Evolutionary conservation across 2,888 invertebrate genomes (phyloP), one percentile per base, ranked within the genome.

Genomic region (Andricus quercusramuli): DNA sequence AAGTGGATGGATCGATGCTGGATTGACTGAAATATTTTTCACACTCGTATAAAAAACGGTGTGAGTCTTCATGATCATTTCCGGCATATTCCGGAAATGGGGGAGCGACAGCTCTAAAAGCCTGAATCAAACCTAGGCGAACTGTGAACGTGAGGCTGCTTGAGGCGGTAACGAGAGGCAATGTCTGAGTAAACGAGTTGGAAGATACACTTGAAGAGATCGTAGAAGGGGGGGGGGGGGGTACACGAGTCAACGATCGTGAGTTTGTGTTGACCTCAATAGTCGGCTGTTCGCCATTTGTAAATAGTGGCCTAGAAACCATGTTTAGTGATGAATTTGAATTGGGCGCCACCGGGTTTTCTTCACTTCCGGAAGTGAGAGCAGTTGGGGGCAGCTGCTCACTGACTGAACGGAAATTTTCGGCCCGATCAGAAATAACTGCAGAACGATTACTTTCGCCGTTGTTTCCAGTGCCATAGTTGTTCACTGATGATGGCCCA

Each of bases 61-160:
- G n/a, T 5, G 80, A 80, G 29, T 82, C 47, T 67, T 80, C 80
- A 29, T 80, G 59, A 25, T 82, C 82, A 29, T 29, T 29, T 29
- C 29, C 29, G 41, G 41, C 41, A 11, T 11, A 56, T 13, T 1
- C 80, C 79, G n/a, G 65, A 65, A 32, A 76, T 77, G 79, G 56
- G 11, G 29, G 25, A 22, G 64, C 5, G 13, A 3, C 1, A 25
- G 64, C 1, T 56, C 8, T n/a, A 1, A 56, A 20, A 6, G 56
- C 17, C 56, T n/a, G 17, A n/a, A 56, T 56, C 6, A 56, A 6
- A 20, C 20, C 20, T 56, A n/a, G 5, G 0, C 20, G 20, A 6
- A 20, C 51, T 56, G 51, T 2, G 3, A 20, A 17, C 15, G 51
- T 20, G 3, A n/a, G 11, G 20, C 6, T 56, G 51, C 20, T 56